Percentiles rank a stretch among this genome's conserved stretches.
Conservation (phyloP, 2,797 vertebrate species). For the Odontamblyopus lacepedii region DNA sequence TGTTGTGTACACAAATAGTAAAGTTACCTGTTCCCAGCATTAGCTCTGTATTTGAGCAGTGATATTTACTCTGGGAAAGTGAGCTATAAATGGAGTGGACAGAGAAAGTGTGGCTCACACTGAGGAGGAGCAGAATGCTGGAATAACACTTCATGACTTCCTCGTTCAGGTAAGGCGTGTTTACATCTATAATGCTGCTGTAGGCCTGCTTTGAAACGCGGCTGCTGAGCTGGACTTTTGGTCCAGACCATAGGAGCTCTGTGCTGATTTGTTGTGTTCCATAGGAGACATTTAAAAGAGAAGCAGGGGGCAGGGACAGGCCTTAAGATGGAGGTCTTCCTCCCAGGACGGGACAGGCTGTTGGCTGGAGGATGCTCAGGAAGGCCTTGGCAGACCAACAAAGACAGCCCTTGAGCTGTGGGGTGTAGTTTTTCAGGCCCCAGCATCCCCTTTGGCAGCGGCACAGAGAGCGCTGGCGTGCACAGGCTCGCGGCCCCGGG, state of each 20-base stretch:
- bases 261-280: slow-evolving; percentile 86
- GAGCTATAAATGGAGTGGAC: slow-evolving; percentile 68
- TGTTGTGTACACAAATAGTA: slow-evolving; percentile 34
- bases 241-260: slow-evolving; percentile 75
- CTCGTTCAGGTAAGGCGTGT: slow-evolving; percentile 13
- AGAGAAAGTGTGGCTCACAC: slow-evolving; percentile 65
- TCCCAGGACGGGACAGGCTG: slow-evolving; percentile 88
- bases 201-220: slow-evolving; percentile 59
- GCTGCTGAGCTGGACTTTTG: slow-evolving; percentile 83
- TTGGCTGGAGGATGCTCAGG: slow-evolving; percentile 97
- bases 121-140: slow-evolving; percentile 43
- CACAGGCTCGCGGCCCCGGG: slow-evolving; percentile 89
- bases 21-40: slow-evolving; percentile 49
- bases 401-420: slow-evolving; percentile 98
- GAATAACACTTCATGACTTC: slow-evolving; percentile 31
- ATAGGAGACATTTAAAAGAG: slow-evolving; percentile 79
- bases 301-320: slow-evolving; percentile 65
- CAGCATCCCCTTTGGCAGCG: slow-evolving; percentile 98
- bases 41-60: slow-evolving; percentile 66
- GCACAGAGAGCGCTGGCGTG: slow-evolving; percentile 93
- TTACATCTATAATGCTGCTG: slow-evolving; percentile 17
- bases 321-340: slow-evolving; percentile 95
- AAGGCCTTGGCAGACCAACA: slow-evolving; percentile 98
- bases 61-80: slow-evolving; percentile 71
- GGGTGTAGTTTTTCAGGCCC: slow-evolving; percentile 97